These are phyloP conservation scores for Pipa parva DNA, from an alignment of 2,113 vertebrate species.

Conservation along the genomic window DNA sequence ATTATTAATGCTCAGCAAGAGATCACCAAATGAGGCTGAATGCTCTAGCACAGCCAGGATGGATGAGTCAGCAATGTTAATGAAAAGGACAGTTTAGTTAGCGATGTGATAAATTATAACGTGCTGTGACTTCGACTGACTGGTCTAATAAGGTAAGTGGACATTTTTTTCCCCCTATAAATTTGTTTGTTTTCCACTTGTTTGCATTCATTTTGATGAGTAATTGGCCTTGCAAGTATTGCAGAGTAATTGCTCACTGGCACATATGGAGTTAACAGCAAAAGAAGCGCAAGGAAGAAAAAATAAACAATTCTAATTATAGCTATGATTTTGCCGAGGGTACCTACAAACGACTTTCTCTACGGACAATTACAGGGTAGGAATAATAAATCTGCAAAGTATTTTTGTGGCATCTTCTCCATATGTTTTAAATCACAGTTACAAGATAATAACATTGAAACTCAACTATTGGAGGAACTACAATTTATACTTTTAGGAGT, in stretches of 20 bases:
- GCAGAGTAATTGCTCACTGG: neutral
- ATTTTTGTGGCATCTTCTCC: no score
- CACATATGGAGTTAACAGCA: no score
- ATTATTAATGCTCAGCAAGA: constrained; percentile 53
- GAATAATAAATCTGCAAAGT: no score
- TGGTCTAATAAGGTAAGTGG: constrained; percentile 9
- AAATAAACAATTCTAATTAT: no score
- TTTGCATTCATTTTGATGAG: neutral
- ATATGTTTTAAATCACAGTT: no score
- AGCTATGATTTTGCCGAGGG: no score
- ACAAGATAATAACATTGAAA: no score
- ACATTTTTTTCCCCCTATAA: constrained; percentile 2
- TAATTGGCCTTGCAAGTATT: neutral
- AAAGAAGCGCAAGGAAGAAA: neutral
- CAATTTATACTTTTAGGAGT: no score
- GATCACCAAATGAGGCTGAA: constrained; percentile 44
- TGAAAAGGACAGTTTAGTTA: constrained; percentile 32
- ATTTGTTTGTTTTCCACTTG: neutral
- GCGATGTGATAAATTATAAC: constrained; percentile 32
- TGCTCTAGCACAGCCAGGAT: constrained; percentile 39
- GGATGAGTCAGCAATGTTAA: constrained; percentile 36
- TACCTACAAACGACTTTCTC: no score
- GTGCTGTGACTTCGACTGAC: constrained; percentile 19
- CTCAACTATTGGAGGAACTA: no score
- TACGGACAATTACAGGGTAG: no score